Conservation (phyloP, 2,797 vertebrate genomes). For the Arrhamphus sclerolepis region DNA sequence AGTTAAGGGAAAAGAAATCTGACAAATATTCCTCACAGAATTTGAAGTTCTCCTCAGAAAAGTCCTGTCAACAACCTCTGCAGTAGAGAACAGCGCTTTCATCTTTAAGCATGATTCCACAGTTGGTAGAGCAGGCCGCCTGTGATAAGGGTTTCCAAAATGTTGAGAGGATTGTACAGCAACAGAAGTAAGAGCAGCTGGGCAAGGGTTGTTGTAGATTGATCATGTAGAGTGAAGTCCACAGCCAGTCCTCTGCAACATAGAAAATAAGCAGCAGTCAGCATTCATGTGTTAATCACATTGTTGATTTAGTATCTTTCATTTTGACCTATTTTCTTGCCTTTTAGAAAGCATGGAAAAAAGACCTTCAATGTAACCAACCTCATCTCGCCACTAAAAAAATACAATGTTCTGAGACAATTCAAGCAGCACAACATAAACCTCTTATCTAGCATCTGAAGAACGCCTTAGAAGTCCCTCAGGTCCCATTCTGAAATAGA, state of each 20-base stretch:
- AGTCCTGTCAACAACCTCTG: constrained; percentile 17
- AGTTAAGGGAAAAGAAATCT: constrained; percentile 69
- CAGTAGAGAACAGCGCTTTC: constrained; percentile 56
- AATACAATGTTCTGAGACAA: no score
- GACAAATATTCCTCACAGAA: constrained; percentile 78
- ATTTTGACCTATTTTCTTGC: constrained; percentile 1
- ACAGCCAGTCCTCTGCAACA: constrained; percentile 87
- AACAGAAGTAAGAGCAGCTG: not conserved
- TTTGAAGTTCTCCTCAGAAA: constrained; percentile 42
- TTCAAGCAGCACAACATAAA: no score
- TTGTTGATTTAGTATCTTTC: constrained; percentile 27
- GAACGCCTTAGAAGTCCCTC: no score
- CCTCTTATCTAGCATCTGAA: no score
- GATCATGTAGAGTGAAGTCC: constrained; percentile 72
- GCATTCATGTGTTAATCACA: constrained; percentile 4
- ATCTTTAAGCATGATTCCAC: constrained; percentile 82
- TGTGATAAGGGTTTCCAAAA: constrained; percentile 84
- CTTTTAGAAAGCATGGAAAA: constrained; percentile 3
- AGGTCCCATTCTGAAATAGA: no score
- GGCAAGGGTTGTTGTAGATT: not conserved
- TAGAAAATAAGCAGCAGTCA: constrained; percentile 78
- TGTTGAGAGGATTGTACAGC: constrained; percentile 41
- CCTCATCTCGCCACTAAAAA: no score
- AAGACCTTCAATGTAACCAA: no score
- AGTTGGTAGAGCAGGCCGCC: constrained; percentile 79